These are phyloP conservation scores for Mythimna albipuncta DNA, from an alignment of 2,888 invertebrate genomes.

Conservation along the genomic window DNA sequence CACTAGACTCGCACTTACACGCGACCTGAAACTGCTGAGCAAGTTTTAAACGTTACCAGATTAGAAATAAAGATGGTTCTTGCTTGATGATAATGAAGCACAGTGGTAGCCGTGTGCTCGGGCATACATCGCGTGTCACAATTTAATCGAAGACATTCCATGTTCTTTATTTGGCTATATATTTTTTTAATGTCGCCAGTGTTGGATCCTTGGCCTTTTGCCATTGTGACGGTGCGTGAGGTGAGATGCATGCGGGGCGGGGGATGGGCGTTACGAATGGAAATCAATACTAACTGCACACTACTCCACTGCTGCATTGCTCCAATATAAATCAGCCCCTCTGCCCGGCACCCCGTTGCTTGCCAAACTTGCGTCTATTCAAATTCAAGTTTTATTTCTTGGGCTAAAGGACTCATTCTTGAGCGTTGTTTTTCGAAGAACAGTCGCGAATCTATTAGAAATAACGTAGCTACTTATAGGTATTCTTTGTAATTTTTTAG, in stretches of 20 bases:
- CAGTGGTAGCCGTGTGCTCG: conserved; percentile 31
- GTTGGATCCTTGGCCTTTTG: conserved; percentile 83
- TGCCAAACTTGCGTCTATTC: conserved; percentile 77
- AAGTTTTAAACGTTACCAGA: conserved; percentile 35
- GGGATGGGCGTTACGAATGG: conserved; percentile 85
- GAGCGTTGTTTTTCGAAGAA: conserved; percentile 59
- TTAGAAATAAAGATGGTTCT: conserved; percentile 46
- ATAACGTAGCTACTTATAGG: conserved; percentile 59
- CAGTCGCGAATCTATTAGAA: conserved; percentile 78
- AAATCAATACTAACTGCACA: conserved; percentile 91
- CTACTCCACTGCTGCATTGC: conserved; percentile 89
- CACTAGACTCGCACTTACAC: conserved; percentile 46
- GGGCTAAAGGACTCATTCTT: conserved; percentile 61
- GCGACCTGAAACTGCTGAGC: conserved; percentile 29
- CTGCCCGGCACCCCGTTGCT: conserved; percentile 81
- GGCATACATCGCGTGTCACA: conserved; percentile 57
- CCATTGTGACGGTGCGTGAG: conserved; percentile 87
- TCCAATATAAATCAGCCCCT: conserved; percentile 89
- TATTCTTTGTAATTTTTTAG: conserved; percentile 71
- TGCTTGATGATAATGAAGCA: conserved; percentile 31
- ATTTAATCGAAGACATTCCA: conserved; percentile 63
- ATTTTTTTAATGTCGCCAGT: conserved; percentile 69
- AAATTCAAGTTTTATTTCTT: conserved; percentile 69
- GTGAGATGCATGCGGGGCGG: conserved; percentile 79
- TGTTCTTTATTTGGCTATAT: conserved; percentile 58